A percentile compares a stretch with the other conserved stretches of the same genome.
phyloP scores from a whole-genome alignment of 2,888 invertebrate species.

The Rotaria sp. region DNA sequence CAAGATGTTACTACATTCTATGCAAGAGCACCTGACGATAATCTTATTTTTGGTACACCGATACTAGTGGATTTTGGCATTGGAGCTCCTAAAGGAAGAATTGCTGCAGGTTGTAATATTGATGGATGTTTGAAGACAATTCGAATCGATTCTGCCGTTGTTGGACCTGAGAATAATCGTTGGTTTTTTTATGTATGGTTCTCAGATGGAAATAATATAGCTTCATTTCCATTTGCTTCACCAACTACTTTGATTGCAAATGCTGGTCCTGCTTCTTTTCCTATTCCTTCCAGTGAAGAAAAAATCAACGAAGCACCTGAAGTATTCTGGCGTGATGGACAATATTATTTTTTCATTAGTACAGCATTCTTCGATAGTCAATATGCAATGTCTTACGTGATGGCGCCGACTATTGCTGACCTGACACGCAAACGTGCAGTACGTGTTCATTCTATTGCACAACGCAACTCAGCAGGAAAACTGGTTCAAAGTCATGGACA shows the following conservation, averaged over 20 bases:
- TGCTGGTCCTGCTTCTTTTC: not conserved
- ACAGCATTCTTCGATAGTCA: not conserved
- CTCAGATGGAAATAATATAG: not conserved
- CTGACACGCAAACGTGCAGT: not conserved
- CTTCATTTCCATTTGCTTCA: not conserved
- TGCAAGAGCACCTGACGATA: not conserved
- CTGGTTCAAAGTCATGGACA: not conserved
- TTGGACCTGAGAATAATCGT: not conserved
- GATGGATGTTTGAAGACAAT: not conserved
- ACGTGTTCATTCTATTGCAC: not conserved
- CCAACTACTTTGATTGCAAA: not conserved
- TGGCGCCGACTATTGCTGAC: not conserved
- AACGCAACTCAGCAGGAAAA: not conserved
- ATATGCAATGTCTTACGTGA: not conserved
- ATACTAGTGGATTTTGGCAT: not conserved
- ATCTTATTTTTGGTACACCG: not conserved
- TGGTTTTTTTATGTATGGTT: constrained; percentile 7
- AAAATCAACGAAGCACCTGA: not conserved
- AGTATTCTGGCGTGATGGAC: not conserved
- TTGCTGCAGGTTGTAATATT: not conserved
- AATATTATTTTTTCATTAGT: not conserved
- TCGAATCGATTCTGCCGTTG: not conserved
- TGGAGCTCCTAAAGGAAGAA: not conserved
- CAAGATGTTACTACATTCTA: not conserved
- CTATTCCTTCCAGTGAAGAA: not conserved